These are phyloP conservation scores for Coluber constrictor DNA, from an alignment of 2,797 vertebrate species.

Conservation along the genomic window DNA sequence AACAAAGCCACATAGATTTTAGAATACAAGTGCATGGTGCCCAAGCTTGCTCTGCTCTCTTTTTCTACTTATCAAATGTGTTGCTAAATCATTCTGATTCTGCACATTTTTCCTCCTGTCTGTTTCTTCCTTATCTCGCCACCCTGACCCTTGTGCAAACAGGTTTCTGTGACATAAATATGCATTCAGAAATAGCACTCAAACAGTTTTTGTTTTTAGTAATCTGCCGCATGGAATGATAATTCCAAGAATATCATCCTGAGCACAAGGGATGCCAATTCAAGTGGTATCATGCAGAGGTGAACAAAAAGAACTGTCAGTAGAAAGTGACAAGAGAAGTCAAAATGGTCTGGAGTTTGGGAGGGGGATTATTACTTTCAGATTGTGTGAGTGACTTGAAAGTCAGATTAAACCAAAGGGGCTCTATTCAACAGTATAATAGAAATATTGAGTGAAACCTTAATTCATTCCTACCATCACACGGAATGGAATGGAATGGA, in stretches of 20 bases:
- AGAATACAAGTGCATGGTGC: neutral
- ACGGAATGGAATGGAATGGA: too few species aligned
- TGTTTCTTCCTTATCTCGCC: neutral
- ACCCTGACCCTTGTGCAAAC: slow-evolving; percentile 4
- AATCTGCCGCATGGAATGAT: slow-evolving; percentile 19
- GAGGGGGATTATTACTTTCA: neutral
- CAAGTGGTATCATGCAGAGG: slow-evolving; percentile 28
- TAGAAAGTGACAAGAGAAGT: slow-evolving; percentile 10
- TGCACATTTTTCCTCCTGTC: neutral
- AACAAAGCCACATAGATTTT: neutral
- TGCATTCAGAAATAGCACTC: neutral
- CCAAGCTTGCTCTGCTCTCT: neutral
- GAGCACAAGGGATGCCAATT: slow-evolving; percentile 28
- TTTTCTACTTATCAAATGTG: too few species aligned
- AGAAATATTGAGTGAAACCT: neutral
- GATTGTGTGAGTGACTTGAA: neutral
- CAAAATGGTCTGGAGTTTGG: neutral
- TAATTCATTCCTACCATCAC: neutral
- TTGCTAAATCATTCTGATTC: neutral
- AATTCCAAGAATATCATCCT: slow-evolving; percentile 12
- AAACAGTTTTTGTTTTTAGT: slow-evolving; percentile 22
- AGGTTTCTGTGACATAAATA: slow-evolving; percentile 4
- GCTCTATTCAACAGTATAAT: neutral
- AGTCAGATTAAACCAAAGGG: neutral
- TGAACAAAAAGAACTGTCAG: slow-evolving; percentile 14